Conservation (phyloP, 2,888 invertebrate genomes). For the Acanthopleura granulata region DNA sequence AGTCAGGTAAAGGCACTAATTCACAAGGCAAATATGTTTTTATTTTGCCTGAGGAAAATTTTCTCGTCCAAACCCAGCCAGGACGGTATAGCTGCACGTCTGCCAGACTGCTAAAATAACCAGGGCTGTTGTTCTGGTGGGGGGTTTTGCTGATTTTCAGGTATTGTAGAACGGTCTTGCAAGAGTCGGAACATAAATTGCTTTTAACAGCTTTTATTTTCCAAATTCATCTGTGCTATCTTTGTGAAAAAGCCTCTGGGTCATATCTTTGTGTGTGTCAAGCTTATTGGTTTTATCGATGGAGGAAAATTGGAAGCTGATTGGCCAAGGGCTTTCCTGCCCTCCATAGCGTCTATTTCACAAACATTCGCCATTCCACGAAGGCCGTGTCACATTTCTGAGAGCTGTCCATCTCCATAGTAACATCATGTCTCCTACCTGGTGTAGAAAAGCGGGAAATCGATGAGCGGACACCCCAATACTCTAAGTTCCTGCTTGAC, state of each 20-base stretch:
- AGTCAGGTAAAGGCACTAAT: neutral
- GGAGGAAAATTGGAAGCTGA: conserved; percentile 1
- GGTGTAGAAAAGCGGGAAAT: conserved; percentile 11
- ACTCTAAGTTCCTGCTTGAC: conserved; percentile 8
- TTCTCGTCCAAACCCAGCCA: no score
- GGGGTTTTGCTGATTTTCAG: no score
- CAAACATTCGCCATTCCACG: conserved; percentile 4
- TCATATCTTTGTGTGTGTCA: conserved; percentile 10
- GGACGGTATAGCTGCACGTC: no score
- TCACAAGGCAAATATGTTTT: neutral
- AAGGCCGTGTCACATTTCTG: conserved; percentile 18
- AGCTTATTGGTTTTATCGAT: conserved; percentile 9
- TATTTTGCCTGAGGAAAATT: neutral
- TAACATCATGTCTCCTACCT: conserved; percentile 17
- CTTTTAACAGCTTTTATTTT: neutral
- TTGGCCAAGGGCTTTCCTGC: conserved; percentile 8
- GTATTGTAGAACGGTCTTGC: no score
- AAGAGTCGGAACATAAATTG: neutral
- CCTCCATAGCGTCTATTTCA: conserved; percentile 8
- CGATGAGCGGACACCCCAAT: neutral
- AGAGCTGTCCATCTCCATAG: neutral
- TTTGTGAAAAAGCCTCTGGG: neutral
- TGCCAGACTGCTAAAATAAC: no score
- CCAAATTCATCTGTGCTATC: neutral
- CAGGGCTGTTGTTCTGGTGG: no score